Conservation (phyloP, 2,113 vertebrate genomes). For the Spheniscus mendiculus region DNA sequence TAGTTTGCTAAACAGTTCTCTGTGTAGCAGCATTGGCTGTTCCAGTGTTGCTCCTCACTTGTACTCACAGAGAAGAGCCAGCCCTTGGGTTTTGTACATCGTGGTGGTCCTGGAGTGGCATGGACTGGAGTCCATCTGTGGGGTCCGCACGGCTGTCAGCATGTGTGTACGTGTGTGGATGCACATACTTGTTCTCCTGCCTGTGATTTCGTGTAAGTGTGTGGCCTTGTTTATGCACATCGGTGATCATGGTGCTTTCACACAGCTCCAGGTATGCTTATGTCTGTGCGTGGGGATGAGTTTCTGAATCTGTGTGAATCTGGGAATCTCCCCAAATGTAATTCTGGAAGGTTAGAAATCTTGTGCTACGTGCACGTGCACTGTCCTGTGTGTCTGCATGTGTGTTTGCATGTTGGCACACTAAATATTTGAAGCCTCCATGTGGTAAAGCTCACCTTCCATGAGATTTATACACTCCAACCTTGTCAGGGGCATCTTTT, state of each 20-base stretch:
- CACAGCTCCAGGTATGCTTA: not conserved
- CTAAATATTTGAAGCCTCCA: not conserved
- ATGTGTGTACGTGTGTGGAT: rapidly evolving
- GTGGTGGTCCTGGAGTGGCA: not conserved
- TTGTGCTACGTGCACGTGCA: not conserved
- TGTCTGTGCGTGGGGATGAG: not conserved
- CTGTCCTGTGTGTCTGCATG: not conserved
- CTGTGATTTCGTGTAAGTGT: rapidly evolving
- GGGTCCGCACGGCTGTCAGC: not conserved
- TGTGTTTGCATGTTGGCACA: not conserved
- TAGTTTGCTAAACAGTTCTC: not conserved
- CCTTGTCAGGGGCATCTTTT: not conserved
- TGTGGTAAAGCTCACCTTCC: not conserved
- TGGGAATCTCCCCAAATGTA: not conserved
- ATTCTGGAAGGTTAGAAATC: not conserved
- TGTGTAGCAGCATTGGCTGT: rapidly evolving
- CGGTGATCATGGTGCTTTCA: not conserved
- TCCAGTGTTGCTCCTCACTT: not conserved
- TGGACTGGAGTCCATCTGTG: too few species aligned
- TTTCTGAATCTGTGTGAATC: not conserved
- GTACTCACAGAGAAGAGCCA: not conserved
- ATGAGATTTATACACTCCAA: not conserved
- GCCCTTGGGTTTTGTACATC: not conserved
- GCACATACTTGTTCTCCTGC: rapidly evolving
- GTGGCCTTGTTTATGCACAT: not conserved